phyloP scores from a whole-genome alignment of 2,888 invertebrate species.

The Latrodectus elegans region DNA sequence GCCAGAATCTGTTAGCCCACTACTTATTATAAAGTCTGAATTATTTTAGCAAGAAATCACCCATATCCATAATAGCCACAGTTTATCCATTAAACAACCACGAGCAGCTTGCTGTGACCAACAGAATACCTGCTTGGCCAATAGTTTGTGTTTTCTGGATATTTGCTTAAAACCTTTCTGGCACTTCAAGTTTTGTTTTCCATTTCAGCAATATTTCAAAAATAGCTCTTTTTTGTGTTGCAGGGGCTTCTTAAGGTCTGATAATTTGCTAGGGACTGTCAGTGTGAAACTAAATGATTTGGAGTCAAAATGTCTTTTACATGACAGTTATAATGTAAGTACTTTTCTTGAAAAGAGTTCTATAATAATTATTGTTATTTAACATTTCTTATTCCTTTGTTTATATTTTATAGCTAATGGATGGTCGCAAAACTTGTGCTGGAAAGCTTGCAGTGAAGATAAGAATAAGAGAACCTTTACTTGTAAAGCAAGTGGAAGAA shows the following conservation, averaged over 20 bases:
- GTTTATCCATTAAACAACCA: too few relatives aligned
- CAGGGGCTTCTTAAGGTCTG: constrained; percentile 95
- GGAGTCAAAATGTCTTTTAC: constrained; percentile 89
- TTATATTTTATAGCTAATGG: constrained; percentile 82
- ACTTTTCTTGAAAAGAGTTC: neutral
- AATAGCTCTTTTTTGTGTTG: constrained; percentile 66
- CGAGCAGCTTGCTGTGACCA: too few relatives aligned
- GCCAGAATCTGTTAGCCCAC: too few relatives aligned
- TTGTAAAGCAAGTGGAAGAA: constrained; percentile 91
- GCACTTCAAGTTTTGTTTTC: too few relatives aligned
- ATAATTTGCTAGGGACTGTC: constrained; percentile 87
- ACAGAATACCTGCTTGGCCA: too few relatives aligned
- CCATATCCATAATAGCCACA: too few relatives aligned
- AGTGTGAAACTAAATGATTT: constrained; percentile 90
- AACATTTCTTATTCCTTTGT: neutral
- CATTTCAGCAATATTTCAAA: neutral
- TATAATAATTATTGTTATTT: neutral
- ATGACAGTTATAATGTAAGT: constrained; percentile 94
- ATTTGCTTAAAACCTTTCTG: too few relatives aligned
- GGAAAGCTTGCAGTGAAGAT: constrained; percentile 93
- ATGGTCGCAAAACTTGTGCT: constrained; percentile 89
- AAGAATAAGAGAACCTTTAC: constrained; percentile 89
- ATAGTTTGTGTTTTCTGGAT: too few relatives aligned
- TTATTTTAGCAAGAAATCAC: too few relatives aligned
- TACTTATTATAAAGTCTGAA: too few relatives aligned